Base-by-base conservation (phyloP, 2,888 invertebrate genomes). In the Erebia aethiops region DNA sequence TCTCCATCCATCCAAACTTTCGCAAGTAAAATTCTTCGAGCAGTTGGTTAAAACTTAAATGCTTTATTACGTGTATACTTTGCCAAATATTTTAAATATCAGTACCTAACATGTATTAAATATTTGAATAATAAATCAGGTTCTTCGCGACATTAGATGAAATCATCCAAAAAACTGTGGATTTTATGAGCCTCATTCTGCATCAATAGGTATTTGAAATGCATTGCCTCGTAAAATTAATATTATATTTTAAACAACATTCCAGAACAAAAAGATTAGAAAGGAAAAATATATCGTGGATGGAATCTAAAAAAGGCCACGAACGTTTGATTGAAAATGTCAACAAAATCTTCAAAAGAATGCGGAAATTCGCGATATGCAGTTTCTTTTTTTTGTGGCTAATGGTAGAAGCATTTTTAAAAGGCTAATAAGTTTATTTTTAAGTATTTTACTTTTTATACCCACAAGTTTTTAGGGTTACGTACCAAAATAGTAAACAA, bases 51-150 rank as follows among this genome's bases (percentile, higher is more conserved):
- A n/a, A n/a, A n/a, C n/a, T n/a, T n/a, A n/a, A 26, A 26, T 26
- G 26, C 26, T 26, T 3, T 1, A 26, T 26, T 16, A 16, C n/a
- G n/a, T 35, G 43, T 60, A 4, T 16, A 16, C 14, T n/a, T 52
- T 52, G 52, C 14, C 21, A 14, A 49, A 57, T 26, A 26, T 58
- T 67, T 58, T 67, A 58, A 58, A 67, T 58, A 58, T 58, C 49
- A 57, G 14, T 35, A 41, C 35, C 52, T 4, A 65, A 49, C 49
- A 13, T 21, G 35, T 41, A 52, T n/a, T n/a, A n/a, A n/a, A n/a
- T n/a, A n/a, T 16, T 35, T 64, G 41, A 64, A 64, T 64, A 64
- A 52, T 52, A 52, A 64, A 52, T 64, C 52, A 64, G 35, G 35
- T 18, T 56, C 43, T 18, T 43, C 16, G 41, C 43, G 56, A 56